phyloP scores from a whole-genome alignment of 2,113 vertebrate genomes.

The Mobula hypostoma region DNA sequence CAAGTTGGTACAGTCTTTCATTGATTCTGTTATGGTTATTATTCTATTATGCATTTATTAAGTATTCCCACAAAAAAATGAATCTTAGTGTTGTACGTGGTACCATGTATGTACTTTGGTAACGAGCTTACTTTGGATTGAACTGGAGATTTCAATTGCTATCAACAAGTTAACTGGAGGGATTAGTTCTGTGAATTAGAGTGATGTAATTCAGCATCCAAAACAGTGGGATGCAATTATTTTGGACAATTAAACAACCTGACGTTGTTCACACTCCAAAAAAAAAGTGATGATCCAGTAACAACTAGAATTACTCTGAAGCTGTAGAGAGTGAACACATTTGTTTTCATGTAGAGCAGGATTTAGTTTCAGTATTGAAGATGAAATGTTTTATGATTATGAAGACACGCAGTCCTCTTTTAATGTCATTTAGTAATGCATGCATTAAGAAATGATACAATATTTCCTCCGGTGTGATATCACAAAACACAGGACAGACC shows the following conservation, averaged over 20 bases:
- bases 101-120: too few relatives aligned
- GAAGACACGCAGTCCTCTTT: too few relatives aligned
- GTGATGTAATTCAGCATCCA: not conserved
- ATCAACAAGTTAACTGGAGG: not conserved
- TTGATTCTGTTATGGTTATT: too few relatives aligned
- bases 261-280: not conserved
- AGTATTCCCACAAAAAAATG: too few relatives aligned
- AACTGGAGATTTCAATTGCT: constrained; percentile 4
- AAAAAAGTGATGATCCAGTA: not conserved
- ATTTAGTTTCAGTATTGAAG: not conserved
- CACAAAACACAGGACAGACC: too few relatives aligned
- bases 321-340: not conserved
- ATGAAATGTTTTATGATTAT: not conserved
- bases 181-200: not conserved
- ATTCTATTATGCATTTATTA: too few relatives aligned
- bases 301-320: not conserved
- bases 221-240: not conserved
- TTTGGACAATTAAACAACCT: not conserved
- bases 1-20: too few relatives aligned
- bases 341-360: not conserved
- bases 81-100: too few relatives aligned
- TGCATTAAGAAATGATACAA: too few relatives aligned
- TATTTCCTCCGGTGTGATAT: too few relatives aligned
- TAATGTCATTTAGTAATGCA: too few relatives aligned
- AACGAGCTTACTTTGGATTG: too few relatives aligned